phyloP scores from a whole-genome alignment of 2,797 vertebrate species.

The Enteromius unitaeniatus region DNA sequence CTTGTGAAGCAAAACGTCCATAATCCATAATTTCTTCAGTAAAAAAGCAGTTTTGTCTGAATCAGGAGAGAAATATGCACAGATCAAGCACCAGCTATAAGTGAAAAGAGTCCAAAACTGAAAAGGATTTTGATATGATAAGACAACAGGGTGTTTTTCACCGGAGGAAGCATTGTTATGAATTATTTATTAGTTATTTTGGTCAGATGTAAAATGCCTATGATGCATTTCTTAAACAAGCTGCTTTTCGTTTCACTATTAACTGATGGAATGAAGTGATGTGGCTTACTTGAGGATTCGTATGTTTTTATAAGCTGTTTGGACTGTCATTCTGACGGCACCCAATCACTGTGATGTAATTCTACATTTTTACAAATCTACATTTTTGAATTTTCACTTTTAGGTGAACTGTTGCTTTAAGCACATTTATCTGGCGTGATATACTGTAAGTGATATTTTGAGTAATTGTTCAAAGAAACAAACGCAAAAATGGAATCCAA shows the following conservation, averaged over 20 bases:
- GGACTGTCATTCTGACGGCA: background rate
- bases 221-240: background rate
- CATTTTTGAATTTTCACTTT: background rate
- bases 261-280: background rate
- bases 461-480: background rate
- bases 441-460: background rate
- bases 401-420: background rate
- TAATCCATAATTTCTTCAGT: background rate
- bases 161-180: background rate
- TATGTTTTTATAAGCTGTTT: background rate
- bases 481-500: background rate
- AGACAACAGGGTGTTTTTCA: background rate
- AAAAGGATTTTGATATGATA: too few relatives aligned
- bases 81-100: background rate
- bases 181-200: background rate
- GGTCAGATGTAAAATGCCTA: background rate
- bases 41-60: background rate
- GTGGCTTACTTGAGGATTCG: background rate
- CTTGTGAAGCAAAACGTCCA: background rate
- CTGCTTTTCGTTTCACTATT: background rate
- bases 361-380: background rate
- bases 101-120: too few relatives aligned
- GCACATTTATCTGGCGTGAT: background rate
- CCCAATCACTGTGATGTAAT: background rate
- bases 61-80: background rate